Conservation (phyloP, 1,140 invertebrate species). For the Adoxophyes honmai region DNA sequence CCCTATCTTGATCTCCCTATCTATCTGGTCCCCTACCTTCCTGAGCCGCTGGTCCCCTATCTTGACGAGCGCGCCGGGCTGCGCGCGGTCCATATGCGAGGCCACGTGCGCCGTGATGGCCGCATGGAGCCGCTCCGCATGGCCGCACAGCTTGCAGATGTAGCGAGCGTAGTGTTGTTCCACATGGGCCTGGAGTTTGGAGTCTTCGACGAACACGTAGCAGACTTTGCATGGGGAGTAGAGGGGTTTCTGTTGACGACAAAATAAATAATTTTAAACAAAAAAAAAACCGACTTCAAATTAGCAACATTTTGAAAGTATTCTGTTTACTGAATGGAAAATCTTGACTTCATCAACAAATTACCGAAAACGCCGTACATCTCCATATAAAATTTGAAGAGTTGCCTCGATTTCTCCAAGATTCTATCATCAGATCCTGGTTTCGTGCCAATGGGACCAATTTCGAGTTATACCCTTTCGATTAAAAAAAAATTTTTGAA, state of each 20-base stretch:
- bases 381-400: too few relatives aligned
- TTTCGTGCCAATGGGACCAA: too few relatives aligned
- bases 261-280: not conserved
- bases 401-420: too few relatives aligned
- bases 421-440: too few relatives aligned
- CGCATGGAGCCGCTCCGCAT: slow-evolving; percentile 25
- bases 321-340: too few relatives aligned
- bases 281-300: too few relatives aligned
- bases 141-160: slow-evolving; percentile 43
- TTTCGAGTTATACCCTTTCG: too few relatives aligned
- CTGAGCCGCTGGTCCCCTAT: slow-evolving; percentile 29
- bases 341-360: too few relatives aligned
- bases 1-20: too few relatives aligned
- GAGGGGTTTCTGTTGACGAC: slow-evolving; percentile 35
- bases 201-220: slow-evolving; percentile 43
- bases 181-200: slow-evolving; percentile 27
- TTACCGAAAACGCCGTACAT: too few relatives aligned
- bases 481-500: too few relatives aligned
- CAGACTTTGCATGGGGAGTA: slow-evolving; percentile 48
- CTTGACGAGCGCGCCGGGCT: slow-evolving; percentile 30
- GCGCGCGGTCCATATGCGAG: slow-evolving; percentile 26
- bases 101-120: slow-evolving; percentile 32
- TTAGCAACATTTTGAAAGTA: too few relatives aligned
- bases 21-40: not conserved
- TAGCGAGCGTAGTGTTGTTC: slow-evolving; percentile 38